A percentile compares a stretch with the other conserved stretches of the same genome.
Conservation (phyloP, 2,888 invertebrate genomes). For the Agrilus cyanescens region DNA sequence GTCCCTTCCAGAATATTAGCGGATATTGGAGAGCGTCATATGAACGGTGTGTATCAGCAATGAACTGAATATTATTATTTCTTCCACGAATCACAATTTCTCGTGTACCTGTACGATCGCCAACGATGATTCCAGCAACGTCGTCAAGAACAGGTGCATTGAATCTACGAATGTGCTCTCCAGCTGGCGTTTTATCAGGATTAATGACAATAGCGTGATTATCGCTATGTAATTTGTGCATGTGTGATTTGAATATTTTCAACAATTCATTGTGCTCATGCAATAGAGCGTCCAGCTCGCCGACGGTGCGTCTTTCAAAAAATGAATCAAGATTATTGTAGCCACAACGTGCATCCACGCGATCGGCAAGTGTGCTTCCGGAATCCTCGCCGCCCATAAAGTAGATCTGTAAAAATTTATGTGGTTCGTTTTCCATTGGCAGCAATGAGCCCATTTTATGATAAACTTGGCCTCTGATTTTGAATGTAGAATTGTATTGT, state of each 20-base stretch:
- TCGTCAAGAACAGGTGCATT: constrained; percentile 25
- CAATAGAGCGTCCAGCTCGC: constrained; percentile 18
- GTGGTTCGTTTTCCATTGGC: too few relatives aligned
- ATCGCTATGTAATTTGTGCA: constrained; percentile 21
- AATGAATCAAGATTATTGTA: constrained; percentile 13
- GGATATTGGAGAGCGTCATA: constrained; percentile 31
- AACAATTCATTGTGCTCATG: constrained; percentile 24
- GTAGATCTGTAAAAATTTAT: too few relatives aligned
- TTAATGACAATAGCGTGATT: constrained; percentile 21
- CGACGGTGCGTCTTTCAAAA: constrained; percentile 18
- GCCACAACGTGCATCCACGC: constrained; percentile 16
- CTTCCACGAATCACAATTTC: background rate
- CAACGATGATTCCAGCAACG: constrained; percentile 24
- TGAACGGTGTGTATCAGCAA: constrained; percentile 22
- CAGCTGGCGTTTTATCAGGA: constrained; percentile 24
- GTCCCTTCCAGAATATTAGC: constrained; percentile 18
- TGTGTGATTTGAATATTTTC: constrained; percentile 24
- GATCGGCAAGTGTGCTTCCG: constrained; percentile 19
- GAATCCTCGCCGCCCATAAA: constrained; percentile 16
- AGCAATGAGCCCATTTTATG: too few relatives aligned
- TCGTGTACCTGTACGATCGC: constrained; percentile 4
- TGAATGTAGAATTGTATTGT: too few relatives aligned
- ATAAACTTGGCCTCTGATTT: too few relatives aligned
- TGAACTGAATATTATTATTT: constrained; percentile 11
- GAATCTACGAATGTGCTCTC: constrained; percentile 26